Conservation (phyloP, 2,888 invertebrate genomes). For the Sarcophaga caerulescens region DNA sequence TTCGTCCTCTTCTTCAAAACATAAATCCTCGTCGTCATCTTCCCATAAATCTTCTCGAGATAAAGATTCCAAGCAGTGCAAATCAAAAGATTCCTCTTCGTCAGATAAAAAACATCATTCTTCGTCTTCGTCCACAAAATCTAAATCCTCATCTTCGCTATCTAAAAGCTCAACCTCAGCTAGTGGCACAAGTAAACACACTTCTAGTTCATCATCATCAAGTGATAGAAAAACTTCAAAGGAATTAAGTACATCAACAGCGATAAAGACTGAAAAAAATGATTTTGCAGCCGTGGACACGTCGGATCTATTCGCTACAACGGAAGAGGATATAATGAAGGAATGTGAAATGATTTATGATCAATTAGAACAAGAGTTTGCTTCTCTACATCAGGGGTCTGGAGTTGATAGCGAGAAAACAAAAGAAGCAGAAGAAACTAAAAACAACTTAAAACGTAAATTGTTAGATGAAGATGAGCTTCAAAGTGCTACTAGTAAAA, state of each 20-base stretch:
- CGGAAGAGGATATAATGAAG: conserved; percentile 88
- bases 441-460: conserved; percentile 72
- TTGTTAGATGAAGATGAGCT: conserved; percentile 79
- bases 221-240: conserved; percentile 67
- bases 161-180: conserved; percentile 40
- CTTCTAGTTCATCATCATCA: conserved; percentile 65
- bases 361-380: conserved; percentile 84
- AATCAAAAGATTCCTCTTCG: conserved; percentile 69
- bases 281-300: conserved; percentile 35
- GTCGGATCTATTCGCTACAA: conserved; percentile 75
- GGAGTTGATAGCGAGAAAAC: conserved; percentile 71
- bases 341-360: conserved; percentile 94
- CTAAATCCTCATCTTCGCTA: conserved; percentile 59
- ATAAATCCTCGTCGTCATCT: conserved; percentile 60
- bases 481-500: conserved; percentile 82
- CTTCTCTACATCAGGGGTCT: conserved; percentile 72
- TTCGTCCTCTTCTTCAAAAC: conserved; percentile 56
- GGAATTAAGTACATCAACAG: conserved; percentile 57
- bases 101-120: conserved; percentile 69
- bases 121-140: conserved; percentile 70
- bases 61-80: conserved; percentile 68
- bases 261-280: conserved; percentile 27
- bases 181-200: conserved; percentile 48
- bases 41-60: conserved; percentile 56
- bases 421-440: conserved; percentile 72